Conservation (phyloP, 2,113 vertebrate species). For the Poicephalus gulielmi region DNA sequence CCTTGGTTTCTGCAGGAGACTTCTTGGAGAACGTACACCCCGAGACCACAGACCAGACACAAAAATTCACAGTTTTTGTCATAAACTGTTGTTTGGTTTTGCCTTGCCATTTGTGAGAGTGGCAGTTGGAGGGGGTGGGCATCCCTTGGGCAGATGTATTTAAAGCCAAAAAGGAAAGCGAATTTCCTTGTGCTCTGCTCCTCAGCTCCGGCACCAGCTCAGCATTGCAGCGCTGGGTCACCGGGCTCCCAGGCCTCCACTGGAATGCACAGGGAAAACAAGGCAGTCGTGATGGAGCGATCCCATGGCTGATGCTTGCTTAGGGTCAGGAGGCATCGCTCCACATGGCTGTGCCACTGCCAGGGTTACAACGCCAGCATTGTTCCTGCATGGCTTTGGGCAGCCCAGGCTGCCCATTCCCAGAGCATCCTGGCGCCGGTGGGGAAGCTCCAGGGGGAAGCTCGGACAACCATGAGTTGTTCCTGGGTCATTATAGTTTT, state of each 20-base stretch:
- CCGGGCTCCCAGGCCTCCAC: rapidly evolving
- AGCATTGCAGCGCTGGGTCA: rapidly evolving
- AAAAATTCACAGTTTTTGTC: neutral
- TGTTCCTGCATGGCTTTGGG: neutral
- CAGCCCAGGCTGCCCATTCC: neutral
- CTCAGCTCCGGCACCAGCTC: neutral
- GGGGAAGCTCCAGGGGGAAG: neutral
- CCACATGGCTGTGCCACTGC: rapidly evolving
- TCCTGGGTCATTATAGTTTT: rapidly evolving
- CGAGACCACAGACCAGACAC: conserved; percentile 8
- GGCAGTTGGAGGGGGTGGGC: neutral
- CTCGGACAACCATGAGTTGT: neutral
- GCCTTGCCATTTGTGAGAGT: neutral
- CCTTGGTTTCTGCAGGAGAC: neutral
- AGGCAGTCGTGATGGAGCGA: neutral
- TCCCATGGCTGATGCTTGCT: neutral
- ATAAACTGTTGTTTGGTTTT: neutral
- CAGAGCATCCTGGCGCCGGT: neutral
- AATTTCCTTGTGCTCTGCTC: rapidly evolving
- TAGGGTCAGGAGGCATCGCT: rapidly evolving
- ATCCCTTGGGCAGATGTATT: neutral
- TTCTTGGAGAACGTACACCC: rapidly evolving
- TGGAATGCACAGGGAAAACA: neutral
- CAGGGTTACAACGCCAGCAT: neutral
- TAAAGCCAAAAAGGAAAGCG: neutral